These are phyloP conservation scores for Araneus ventricosus DNA, from an alignment of 1,140 invertebrate species.

Conservation along the genomic window DNA sequence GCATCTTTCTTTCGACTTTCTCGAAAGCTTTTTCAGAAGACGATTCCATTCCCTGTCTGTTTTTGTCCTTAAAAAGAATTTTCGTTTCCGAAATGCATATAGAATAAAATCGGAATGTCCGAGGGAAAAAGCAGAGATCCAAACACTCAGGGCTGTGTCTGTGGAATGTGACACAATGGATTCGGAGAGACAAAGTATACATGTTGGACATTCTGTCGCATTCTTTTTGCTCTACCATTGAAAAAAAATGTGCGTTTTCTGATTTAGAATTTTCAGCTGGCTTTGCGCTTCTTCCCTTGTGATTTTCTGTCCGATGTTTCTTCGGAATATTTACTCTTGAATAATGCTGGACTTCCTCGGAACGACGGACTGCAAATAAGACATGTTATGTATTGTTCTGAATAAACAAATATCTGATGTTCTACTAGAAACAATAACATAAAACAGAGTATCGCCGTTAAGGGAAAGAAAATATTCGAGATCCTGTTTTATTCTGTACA, in stretches of 20 bases:
- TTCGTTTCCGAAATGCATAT: background rate
- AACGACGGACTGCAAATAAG: background rate
- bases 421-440: background rate
- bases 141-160: background rate
- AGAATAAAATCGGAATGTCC: constrained; percentile 12
- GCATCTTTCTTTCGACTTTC: background rate
- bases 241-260: background rate
- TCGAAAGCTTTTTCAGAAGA: background rate
- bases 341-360: background rate
- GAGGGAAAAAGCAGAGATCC: background rate
- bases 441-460: background rate
- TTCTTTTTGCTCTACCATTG: background rate
- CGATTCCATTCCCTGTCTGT: background rate
- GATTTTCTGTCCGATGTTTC: background rate
- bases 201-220: constrained; percentile 17
- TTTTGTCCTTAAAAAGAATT: background rate
- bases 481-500: background rate
- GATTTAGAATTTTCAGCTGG: background rate
- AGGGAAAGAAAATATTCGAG: background rate
- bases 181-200: background rate
- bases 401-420: background rate
- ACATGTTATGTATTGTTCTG: background rate
- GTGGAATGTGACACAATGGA: constrained; percentile 4
- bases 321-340: background rate
- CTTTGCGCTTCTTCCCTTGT: background rate